A percentile compares a stretch with the other conserved stretches of the same genome.
Evolutionary conservation across 1,140 invertebrate species (phyloP).

Genomic region (Bombus affinis): DNA sequence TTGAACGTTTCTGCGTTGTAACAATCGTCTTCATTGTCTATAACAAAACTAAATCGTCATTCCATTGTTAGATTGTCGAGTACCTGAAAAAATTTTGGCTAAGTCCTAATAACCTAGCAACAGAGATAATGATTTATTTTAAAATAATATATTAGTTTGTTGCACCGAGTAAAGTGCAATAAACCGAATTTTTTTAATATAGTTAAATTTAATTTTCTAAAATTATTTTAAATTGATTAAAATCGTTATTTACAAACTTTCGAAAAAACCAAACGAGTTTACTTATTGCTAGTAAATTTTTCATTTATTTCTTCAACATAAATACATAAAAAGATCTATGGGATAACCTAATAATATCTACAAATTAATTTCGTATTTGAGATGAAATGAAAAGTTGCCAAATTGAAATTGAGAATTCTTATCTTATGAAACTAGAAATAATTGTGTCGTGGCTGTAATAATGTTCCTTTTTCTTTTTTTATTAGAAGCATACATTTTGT

Average conservation of each 20-base stretch:
- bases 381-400: no score
- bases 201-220: neutral
- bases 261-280: neutral
- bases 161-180: neutral
- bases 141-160: neutral
- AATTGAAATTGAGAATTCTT: neutral
- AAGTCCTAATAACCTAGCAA: neutral
- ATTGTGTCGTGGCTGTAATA: neutral
- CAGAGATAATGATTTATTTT: neutral
- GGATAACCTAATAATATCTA: no score
- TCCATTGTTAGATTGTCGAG: slow-evolving; percentile 2
- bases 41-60: neutral
- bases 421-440: neutral
- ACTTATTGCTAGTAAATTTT: no score
- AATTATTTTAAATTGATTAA: neutral
- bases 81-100: neutral
- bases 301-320: no score
- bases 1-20: neutral
- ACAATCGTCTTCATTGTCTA: slow-evolving; percentile 24
- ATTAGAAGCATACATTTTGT: neutral
- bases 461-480: neutral
- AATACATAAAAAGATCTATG: no score
- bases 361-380: no score
- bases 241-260: no score
- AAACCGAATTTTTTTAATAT: neutral